phyloP scores from a whole-genome alignment of 2,888 invertebrate genomes.

The Xylophagus ater region DNA sequence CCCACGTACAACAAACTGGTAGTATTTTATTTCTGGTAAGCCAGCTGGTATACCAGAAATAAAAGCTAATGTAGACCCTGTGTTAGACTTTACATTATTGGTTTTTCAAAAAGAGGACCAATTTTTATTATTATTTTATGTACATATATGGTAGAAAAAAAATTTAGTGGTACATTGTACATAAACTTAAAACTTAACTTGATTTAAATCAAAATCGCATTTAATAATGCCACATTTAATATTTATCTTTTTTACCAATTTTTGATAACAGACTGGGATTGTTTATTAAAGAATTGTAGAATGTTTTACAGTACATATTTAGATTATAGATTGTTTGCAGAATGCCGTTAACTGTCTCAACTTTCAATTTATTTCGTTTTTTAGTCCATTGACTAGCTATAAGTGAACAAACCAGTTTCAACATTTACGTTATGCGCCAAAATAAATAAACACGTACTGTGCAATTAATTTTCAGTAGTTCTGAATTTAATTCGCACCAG shows the following conservation, averaged over 20 bases:
- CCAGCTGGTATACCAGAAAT: too few species aligned
- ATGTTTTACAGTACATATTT: too few species aligned
- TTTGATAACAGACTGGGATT: conserved; percentile 1
- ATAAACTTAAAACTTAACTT: not conserved
- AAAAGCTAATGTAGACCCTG: too few species aligned
- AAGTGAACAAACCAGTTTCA: not conserved
- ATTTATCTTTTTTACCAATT: conserved; percentile 3
- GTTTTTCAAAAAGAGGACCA: conserved; percentile 2
- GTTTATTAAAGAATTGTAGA: conserved; percentile 1
- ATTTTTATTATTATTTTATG: conserved; percentile 1
- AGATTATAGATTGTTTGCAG: too few species aligned
- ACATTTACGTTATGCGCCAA: conserved; percentile 1
- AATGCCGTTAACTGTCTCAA: too few species aligned
- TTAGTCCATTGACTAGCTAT: conserved; percentile 1
- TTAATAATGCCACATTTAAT: too few species aligned
- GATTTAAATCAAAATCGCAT: too few species aligned
- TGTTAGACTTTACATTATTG: too few species aligned
- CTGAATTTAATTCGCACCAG: conserved; percentile 1
- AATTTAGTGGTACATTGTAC: not conserved
- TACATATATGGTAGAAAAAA: conserved; percentile 2
- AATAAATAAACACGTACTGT: not conserved
- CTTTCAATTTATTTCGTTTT: too few species aligned
- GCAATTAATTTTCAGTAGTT: conserved; percentile 1
- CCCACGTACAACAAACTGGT: too few species aligned
- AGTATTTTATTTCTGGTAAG: too few species aligned